Conservation (phyloP, 1,140 invertebrate species). For the Macrobrachium rosenbergii region DNA sequence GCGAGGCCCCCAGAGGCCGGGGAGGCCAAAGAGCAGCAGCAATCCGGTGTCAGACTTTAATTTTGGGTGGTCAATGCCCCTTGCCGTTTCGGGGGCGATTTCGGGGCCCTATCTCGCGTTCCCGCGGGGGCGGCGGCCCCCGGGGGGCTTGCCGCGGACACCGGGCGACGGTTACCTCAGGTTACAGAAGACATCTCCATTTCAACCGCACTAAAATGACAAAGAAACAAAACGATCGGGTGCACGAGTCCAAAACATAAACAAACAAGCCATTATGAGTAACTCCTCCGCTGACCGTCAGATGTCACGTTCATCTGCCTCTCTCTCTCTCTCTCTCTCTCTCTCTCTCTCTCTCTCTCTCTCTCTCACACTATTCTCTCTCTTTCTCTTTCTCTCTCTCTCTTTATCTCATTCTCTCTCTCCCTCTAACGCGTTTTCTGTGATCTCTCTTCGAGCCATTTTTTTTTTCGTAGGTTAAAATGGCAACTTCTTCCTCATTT, state of each 20-base stretch:
- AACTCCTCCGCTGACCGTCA: slow-evolving; percentile 51
- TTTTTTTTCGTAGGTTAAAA: background rate
- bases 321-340: background rate
- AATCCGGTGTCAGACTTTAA: too few relatives aligned
- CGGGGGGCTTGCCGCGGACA: too few relatives aligned
- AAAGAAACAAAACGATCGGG: slow-evolving; percentile 30
- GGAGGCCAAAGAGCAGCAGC: too few relatives aligned
- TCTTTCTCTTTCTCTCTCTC: background rate
- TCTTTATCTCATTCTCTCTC: background rate
- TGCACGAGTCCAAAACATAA: slow-evolving; percentile 56
- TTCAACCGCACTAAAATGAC: background rate
- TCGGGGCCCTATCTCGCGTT: too few relatives aligned
- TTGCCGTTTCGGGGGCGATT: too few relatives aligned
- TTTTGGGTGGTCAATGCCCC: too few relatives aligned
- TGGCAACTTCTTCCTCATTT: background rate
- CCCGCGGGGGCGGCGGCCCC: too few relatives aligned
- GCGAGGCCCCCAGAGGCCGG: too few relatives aligned
- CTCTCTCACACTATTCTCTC: background rate
- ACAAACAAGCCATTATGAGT: slow-evolving; percentile 64
- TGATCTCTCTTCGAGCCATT: background rate
- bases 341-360: background rate
- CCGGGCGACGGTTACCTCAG: too few relatives aligned
- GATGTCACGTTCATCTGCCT: slow-evolving; percentile 44
- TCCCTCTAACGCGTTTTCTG: background rate
- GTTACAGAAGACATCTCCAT: too few relatives aligned